A percentile compares a stretch with the other conserved stretches of the same genome.
Evolutionary conservation across 2,888 invertebrate species (phyloP).

Genomic region (Minunthozetes semirufus): DNA sequence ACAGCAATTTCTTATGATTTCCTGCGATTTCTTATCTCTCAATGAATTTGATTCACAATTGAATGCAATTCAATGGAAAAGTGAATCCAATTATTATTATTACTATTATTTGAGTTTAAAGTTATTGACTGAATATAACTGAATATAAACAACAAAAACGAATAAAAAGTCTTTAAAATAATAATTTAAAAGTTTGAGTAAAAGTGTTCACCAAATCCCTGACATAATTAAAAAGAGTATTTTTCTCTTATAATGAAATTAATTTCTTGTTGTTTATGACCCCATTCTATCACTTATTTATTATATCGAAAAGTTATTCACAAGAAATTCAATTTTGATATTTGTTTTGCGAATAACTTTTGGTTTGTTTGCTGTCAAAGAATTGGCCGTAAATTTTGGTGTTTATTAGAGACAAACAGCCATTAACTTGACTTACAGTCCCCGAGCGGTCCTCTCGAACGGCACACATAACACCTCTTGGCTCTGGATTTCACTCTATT

Average conservation of each 20-base stretch:
- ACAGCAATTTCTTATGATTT: no score
- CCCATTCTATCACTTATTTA: background rate
- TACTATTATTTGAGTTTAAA: background rate
- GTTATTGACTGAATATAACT: background rate
- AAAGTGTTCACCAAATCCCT: background rate
- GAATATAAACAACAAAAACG: no score
- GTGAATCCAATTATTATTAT: background rate
- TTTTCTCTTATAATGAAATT: background rate
- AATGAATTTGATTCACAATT: no score
- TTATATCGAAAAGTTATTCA: no score
- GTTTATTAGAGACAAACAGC: no score
- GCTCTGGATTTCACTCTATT: slow-evolving; percentile 30
- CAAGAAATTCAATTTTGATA: no score
- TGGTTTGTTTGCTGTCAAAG: no score
- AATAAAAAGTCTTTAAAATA: no score
- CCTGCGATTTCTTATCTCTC: background rate
- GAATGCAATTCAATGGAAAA: background rate
- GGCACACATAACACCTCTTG: slow-evolving; percentile 65
- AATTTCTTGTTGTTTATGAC: background rate
- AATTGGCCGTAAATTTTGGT: no score
- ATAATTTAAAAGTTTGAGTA: no score
- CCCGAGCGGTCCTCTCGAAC: slow-evolving; percentile 78
- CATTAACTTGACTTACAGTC: slow-evolving; percentile 63
- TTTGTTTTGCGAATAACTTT: no score
- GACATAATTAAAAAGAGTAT: background rate